Conservation (phyloP, 1,140 invertebrate genomes). For the Melitaea cinxia region DNA sequence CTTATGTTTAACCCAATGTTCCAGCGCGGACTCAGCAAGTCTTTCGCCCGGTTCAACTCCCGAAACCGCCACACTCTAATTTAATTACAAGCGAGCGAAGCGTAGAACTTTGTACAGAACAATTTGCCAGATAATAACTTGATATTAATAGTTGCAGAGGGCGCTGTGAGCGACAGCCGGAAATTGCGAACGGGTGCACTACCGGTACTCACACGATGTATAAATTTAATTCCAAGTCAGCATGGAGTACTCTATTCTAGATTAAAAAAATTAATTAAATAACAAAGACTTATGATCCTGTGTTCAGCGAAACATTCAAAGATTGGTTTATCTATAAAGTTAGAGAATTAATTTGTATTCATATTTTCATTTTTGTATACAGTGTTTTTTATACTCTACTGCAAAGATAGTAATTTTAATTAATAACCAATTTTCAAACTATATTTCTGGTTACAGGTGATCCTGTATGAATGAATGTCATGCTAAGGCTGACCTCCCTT, state of each 20-base stretch:
- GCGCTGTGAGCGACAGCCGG: constrained; percentile 34
- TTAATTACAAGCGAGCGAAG: constrained; percentile 18
- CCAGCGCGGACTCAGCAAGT: constrained; percentile 15
- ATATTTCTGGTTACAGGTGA: no score
- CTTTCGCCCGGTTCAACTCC: constrained; percentile 4
- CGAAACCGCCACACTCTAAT: constrained; percentile 14
- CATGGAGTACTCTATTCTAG: not conserved
- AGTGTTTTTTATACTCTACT: no score
- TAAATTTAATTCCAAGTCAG: constrained; percentile 11
- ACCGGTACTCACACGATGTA: constrained; percentile 12
- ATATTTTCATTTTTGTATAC: no score
- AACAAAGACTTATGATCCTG: not conserved
- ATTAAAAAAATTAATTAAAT: constrained; percentile 3
- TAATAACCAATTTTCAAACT: no score
- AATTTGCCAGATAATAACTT: constrained; percentile 34
- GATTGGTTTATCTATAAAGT: no score
- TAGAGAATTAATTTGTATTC: no score
- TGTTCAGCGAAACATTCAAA: no score
- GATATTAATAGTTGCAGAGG: constrained; percentile 33
- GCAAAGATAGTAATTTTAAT: no score
- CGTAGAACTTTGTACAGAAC: constrained; percentile 20
- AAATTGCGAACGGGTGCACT: constrained; percentile 34
- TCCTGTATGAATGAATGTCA: no score
- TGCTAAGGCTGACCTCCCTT: no score
- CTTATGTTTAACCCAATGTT: not conserved